Percentiles rank a stretch among this genome's conserved stretches.
Conservation (phyloP, 2,888 invertebrate genomes). For the Notocelia uddmanniana region DNA sequence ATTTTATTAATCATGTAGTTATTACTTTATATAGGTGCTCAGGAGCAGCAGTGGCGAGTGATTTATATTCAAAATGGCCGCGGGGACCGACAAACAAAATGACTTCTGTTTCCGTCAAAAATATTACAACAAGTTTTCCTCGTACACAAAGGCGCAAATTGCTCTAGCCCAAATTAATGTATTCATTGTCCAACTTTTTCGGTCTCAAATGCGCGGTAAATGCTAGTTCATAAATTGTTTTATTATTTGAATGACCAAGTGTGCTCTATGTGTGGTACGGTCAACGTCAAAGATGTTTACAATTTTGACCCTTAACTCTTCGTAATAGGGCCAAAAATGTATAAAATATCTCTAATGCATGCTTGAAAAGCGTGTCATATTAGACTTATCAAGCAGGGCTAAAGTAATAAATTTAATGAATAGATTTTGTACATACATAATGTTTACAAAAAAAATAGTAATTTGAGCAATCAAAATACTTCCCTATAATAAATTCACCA, state of each 20-base stretch:
- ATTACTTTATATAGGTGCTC: constrained; percentile 74
- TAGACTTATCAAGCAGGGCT: too few relatives aligned
- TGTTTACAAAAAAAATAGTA: too few relatives aligned
- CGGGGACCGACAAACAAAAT: constrained; percentile 60
- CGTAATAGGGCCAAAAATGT: too few relatives aligned
- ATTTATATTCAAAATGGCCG: constrained; percentile 63
- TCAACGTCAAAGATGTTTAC: too few relatives aligned
- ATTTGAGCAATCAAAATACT: too few relatives aligned
- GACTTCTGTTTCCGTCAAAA: constrained; percentile 58
- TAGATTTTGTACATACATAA: too few relatives aligned
- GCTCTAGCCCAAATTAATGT: constrained; percentile 33
- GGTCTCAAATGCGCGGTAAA: constrained; percentile 9
- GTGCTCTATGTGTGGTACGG: not conserved
- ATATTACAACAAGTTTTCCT: constrained; percentile 45
- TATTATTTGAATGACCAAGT: constrained; percentile 3
- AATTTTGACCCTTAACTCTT: too few relatives aligned
- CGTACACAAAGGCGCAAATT: constrained; percentile 29
- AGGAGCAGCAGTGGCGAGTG: constrained; percentile 66
- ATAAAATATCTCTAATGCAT: too few relatives aligned
- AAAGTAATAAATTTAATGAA: too few relatives aligned
- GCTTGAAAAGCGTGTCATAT: too few relatives aligned
- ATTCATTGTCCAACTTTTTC: constrained; percentile 37
- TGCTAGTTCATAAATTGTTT: constrained; percentile 32
- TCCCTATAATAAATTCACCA: too few relatives aligned
- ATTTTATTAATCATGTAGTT: constrained; percentile 72